These are phyloP conservation scores for Engraulis encrasicolus DNA, from an alignment of 2,113 vertebrate genomes.

Conservation along the genomic window DNA sequence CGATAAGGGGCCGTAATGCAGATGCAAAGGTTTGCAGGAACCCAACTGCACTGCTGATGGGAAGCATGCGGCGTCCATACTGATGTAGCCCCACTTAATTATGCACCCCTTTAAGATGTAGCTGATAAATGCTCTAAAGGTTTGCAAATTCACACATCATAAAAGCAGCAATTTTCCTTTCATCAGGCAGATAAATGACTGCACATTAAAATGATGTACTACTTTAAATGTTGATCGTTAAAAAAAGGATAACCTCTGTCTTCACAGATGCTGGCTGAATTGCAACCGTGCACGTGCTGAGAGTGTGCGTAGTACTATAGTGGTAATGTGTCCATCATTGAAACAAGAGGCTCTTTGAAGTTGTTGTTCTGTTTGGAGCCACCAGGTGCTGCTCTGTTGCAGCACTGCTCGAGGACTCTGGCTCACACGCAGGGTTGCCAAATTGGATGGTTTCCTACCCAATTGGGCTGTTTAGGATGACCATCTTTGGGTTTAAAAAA, in stretches of 20 bases:
- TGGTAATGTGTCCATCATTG: neutral
- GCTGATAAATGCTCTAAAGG: neutral
- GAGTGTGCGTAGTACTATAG: neutral
- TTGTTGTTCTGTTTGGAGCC: constrained; percentile 31
- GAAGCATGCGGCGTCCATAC: neutral
- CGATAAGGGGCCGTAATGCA: neutral
- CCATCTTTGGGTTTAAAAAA: no score
- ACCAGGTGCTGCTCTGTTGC: constrained; percentile 50
- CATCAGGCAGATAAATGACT: neutral
- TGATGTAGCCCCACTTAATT: neutral
- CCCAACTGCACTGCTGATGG: neutral
- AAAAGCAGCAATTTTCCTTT: neutral
- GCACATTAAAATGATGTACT: neutral
- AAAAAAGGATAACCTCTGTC: neutral
- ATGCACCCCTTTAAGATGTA: neutral
- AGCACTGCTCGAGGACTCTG: neutral
- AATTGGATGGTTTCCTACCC: no score
- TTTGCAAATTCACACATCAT: constrained; percentile 5
- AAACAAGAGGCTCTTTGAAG: neutral
- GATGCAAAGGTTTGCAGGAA: neutral
- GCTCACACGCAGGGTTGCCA: no score
- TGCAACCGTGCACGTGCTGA: neutral
- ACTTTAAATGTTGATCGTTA: neutral
- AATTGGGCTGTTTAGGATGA: no score
- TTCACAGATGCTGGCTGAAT: neutral